Percentiles rank a stretch among this genome's conserved stretches.
These are phyloP conservation scores for Drosophila birchii DNA, from an alignment of 2,888 invertebrate species.

Conservation along the genomic window DNA sequence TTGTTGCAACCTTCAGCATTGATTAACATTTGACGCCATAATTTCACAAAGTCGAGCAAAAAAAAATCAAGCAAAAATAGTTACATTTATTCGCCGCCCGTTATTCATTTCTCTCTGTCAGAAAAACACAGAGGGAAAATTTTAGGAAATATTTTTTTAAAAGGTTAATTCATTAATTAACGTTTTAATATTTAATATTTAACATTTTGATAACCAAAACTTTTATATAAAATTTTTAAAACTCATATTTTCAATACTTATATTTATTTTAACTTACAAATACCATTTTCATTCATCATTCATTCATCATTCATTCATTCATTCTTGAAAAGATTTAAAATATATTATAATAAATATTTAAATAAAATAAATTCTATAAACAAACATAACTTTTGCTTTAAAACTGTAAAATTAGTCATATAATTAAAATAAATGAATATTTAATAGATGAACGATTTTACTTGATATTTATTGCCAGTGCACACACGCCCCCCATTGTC, in stretches of 20 bases:
- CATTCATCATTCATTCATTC: too few relatives aligned
- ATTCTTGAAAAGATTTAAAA: too few relatives aligned
- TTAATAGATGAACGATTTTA: not conserved
- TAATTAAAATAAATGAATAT: not conserved
- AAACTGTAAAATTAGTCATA: not conserved
- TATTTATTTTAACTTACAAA: not conserved
- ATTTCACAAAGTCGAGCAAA: constrained; percentile 73
- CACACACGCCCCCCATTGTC: constrained; percentile 1
- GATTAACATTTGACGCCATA: constrained; percentile 82
- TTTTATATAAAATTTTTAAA: too few relatives aligned
- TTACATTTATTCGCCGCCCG: constrained; percentile 26
- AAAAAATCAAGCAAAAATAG: constrained; percentile 36
- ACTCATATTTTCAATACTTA: not conserved
- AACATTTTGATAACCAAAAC: too few relatives aligned
- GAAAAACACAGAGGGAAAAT: not conserved
- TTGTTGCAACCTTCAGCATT: constrained; percentile 74
- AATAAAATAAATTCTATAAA: not conserved
- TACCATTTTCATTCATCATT: too few relatives aligned
- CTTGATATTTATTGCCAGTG: constrained; percentile 1
- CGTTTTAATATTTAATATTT: too few relatives aligned
- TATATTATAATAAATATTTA: too few relatives aligned
- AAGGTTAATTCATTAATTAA: too few relatives aligned
- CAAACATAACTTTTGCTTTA: not conserved
- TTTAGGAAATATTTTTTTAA: not conserved
- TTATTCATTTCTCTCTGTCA: constrained; percentile 14